These are phyloP conservation scores for Alfaro cultratus DNA, from an alignment of 2,797 vertebrate species.

Conservation along the genomic window DNA sequence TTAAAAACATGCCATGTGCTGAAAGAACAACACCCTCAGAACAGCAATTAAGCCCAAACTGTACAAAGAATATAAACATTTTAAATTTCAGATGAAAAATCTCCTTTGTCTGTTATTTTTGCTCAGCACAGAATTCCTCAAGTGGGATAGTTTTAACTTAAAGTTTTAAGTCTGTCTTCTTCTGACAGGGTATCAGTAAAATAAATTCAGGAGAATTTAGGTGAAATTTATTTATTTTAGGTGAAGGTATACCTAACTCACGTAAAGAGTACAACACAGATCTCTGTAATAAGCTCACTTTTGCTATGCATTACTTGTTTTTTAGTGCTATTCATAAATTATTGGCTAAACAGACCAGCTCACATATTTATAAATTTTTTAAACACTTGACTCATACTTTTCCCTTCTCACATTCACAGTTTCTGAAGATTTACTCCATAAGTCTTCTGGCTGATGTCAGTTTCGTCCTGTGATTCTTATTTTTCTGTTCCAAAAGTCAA, in stretches of 20 bases:
- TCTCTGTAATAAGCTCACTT: neutral
- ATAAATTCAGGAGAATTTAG: neutral
- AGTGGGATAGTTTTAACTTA: too few species aligned
- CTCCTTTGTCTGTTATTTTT: too few species aligned
- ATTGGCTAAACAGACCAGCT: neutral
- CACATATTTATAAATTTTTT: neutral
- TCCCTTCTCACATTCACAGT: neutral
- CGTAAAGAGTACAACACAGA: neutral
- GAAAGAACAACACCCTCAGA: too few species aligned
- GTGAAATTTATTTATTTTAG: too few species aligned
- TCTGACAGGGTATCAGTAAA: neutral
- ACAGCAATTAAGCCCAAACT: too few species aligned
- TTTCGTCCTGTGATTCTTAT: neutral
- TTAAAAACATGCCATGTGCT: too few species aligned
- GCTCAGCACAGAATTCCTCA: too few species aligned
- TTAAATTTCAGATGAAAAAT: too few species aligned
- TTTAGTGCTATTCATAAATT: neutral
- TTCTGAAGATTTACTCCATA: neutral
- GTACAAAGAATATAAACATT: too few species aligned
- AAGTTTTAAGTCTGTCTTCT: neutral
- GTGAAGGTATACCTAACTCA: too few species aligned
- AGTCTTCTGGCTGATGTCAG: neutral
- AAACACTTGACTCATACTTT: neutral
- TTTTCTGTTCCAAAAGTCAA: neutral
- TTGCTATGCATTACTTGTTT: neutral